Evolutionary conservation across 2,113 vertebrate species (phyloP).

Genomic region (Lophius piscatorius): DNA sequence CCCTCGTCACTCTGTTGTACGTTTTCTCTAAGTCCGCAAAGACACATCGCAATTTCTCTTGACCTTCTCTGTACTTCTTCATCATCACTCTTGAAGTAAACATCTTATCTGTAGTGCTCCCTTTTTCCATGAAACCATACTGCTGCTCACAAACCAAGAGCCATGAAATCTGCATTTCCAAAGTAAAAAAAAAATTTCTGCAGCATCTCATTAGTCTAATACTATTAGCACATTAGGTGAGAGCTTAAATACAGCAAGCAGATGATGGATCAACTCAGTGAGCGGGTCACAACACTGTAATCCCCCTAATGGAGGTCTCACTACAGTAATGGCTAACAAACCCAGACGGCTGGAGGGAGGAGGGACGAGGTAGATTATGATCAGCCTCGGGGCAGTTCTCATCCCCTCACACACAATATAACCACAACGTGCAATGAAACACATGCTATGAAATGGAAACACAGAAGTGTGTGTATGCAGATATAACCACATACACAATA

Average conservation of each 20-base stretch:
- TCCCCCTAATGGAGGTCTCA: constrained; percentile 58
- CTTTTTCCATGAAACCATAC: too few relatives aligned
- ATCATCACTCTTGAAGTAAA: too few relatives aligned
- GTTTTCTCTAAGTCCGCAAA: too few relatives aligned
- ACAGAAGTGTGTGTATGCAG: neutral
- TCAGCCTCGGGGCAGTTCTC: constrained; percentile 47
- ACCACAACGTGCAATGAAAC: constrained; percentile 13
- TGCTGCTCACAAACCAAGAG: too few relatives aligned
- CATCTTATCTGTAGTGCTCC: too few relatives aligned
- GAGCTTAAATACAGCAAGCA: constrained; percentile 69
- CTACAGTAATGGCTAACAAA: constrained; percentile 70
- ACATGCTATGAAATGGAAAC: constrained; percentile 15
- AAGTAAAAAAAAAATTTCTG: constrained; percentile 52
- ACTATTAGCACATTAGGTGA: constrained; percentile 66
- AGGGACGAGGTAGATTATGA: constrained; percentile 63
- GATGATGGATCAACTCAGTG: constrained; percentile 66
- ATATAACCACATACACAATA: constrained; percentile 8
- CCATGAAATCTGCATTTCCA: constrained; percentile 57
- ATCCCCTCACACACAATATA: constrained; percentile 33
- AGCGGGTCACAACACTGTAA: constrained; percentile 58
- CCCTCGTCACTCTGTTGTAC: too few relatives aligned
- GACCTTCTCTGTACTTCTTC: too few relatives aligned
- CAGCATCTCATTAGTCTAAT: constrained; percentile 49
- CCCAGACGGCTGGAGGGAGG: constrained; percentile 51
- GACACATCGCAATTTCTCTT: too few relatives aligned